These are phyloP conservation scores for Aphodius sticticus DNA, from an alignment of 2,888 invertebrate genomes.

Conservation along the genomic window DNA sequence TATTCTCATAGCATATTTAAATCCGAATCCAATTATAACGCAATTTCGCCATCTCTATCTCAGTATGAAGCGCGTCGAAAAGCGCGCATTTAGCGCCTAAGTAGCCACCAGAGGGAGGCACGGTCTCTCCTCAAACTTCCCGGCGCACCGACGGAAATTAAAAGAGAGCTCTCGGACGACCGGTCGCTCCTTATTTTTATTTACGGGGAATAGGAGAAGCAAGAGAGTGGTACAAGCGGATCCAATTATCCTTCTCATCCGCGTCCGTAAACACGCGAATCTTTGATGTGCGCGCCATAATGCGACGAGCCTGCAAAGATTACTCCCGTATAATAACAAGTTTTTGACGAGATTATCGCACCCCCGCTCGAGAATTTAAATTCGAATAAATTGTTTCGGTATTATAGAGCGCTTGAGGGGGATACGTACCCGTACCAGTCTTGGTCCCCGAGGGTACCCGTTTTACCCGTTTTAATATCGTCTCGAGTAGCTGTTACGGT, in stretches of 20 bases:
- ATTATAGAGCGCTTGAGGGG: neutral
- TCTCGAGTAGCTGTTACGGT: constrained; percentile 4
- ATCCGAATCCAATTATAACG: neutral
- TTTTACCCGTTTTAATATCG: neutral
- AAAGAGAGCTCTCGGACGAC: constrained; percentile 4
- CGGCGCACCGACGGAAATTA: neutral
- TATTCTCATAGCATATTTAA: neutral
- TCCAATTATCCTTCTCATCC: neutral
- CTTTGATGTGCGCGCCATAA: neutral
- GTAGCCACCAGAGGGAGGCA: neutral
- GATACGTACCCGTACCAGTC: neutral
- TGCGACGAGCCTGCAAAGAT: constrained; percentile 51
- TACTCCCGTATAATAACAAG: constrained; percentile 60
- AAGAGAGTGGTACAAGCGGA: neutral
- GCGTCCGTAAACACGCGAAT: constrained; percentile 4
- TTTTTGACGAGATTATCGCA: constrained; percentile 59
- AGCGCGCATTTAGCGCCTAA: neutral
- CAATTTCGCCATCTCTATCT: neutral
- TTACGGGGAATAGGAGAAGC: neutral
- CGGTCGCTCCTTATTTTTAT: neutral
- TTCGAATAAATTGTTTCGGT: constrained; percentile 50
- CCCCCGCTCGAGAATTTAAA: constrained; percentile 47
- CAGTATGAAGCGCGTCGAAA: neutral
- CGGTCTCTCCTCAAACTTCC: neutral
- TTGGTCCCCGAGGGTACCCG: neutral